Base-by-base conservation (phyloP, 2,113 vertebrate genomes). In the Columba janthina region DNA sequence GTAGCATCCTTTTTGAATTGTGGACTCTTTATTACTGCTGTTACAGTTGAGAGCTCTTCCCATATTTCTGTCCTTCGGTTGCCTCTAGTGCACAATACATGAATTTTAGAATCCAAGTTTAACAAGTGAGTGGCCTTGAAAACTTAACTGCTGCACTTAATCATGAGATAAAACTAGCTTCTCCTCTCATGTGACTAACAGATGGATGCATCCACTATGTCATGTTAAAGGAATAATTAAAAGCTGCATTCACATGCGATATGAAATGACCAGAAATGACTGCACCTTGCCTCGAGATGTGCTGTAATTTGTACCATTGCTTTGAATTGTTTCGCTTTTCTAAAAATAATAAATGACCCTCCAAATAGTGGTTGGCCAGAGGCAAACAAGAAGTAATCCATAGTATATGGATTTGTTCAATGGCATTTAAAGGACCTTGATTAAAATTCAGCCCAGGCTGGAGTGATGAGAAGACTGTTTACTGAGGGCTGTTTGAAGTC, bases 381-480 rank as follows among this genome's bases (percentile, higher is more conserved):
- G 97, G 97, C 97, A 96, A 73, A 88, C 83, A 96, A 96, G 94
- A 96, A 97, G 84, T 93, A 97, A 98, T 98, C 98, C 88, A 98
- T 97, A 98, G 91, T 89, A 31, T 98, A 98, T 98, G 92, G 98
- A 98, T 98, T 98, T 98, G 96, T 97, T 98, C 98, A 98, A 96
- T 98, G 97, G 97, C 97, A 98, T 98, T 98, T 98, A 97, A 97
- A 98, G 97, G 98, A 97, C 97, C 97, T 97, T 98, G 98, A 98
- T 98, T 98, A 98, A 98, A 98, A 98, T 98, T 97, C 98, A 97
- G 93, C 85, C 96, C 90, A 80, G 93, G 80, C 91, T 91, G 74
- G 93, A 97, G 90, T 89, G 95, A 97, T 89, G 96, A 97, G 96
- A 96, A 96, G 92, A 72, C 94, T 96, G 95, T 97, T 98, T 96